A percentile compares a stretch with the other conserved stretches of the same genome.
phyloP scores from a whole-genome alignment of 2,888 invertebrate genomes.

The Tribolium freemani region DNA sequence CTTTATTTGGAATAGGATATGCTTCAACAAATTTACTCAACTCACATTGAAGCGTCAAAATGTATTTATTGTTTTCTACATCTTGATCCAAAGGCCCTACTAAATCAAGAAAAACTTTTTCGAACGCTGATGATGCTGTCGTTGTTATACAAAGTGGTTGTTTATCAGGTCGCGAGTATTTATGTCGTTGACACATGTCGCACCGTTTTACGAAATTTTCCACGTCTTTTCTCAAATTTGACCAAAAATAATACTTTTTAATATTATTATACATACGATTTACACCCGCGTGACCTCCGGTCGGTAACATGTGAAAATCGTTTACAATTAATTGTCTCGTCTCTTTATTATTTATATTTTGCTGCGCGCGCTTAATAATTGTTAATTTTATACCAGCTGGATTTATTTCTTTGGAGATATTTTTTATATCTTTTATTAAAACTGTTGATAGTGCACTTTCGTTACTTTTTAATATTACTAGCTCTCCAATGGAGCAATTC shows the following conservation, averaged over 20 bases:
- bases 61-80: no score
- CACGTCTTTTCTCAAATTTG: neutral
- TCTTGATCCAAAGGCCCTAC: no score
- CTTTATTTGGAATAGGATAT: conserved; percentile 36
- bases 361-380: neutral
- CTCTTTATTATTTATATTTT: neutral
- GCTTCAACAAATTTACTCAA: conserved; percentile 39
- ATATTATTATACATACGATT: neutral
- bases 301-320: neutral
- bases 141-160: no score
- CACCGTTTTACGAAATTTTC: conserved; percentile 1
- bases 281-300: neutral
- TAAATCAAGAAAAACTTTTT: no score
- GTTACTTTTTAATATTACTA: neutral
- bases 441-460: no score
- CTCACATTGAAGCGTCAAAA: conserved; percentile 31
- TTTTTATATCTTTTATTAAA: neutral
- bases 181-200: neutral
- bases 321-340: neutral
- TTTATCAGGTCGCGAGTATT: no score
- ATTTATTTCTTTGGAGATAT: conserved; percentile 1
- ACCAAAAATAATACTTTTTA: neutral
- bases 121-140: no score
- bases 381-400: neutral
- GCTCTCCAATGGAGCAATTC: neutral